Percentiles rank a stretch among this genome's conserved stretches.
phyloP scores from a whole-genome alignment of 2,888 invertebrate species.

The Meta bourneti region DNA sequence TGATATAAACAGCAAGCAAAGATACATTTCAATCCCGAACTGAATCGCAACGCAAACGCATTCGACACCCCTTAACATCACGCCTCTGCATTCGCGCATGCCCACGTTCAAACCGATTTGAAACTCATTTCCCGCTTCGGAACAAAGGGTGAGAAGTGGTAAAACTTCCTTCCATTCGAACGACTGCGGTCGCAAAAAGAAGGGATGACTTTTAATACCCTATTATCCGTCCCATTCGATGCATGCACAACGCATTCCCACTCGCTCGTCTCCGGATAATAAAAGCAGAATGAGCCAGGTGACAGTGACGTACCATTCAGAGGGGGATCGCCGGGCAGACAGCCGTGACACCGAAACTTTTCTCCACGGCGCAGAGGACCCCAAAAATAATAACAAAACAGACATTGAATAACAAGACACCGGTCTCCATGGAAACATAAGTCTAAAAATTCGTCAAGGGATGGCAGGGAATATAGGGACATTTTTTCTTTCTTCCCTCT shows the following conservation, averaged over 20 bases:
- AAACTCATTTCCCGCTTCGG: neutral
- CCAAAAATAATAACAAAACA: slow-evolving; percentile 31
- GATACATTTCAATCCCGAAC: too few species aligned
- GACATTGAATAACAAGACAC: slow-evolving; percentile 62
- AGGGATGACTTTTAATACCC: slow-evolving; percentile 64
- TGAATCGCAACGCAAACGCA: too few species aligned
- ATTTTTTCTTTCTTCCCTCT: neutral
- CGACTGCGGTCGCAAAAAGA: slow-evolving; percentile 29
- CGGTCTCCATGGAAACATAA: slow-evolving; percentile 54
- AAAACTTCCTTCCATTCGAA: neutral
- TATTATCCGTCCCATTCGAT: slow-evolving; percentile 45
- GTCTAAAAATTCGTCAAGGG: slow-evolving; percentile 67
- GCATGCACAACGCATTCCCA: slow-evolving; percentile 51
- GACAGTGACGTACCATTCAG: slow-evolving; percentile 52
- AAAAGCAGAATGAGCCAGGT: slow-evolving; percentile 54
- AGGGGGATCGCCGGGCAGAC: neutral
- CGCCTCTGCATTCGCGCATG: too few species aligned
- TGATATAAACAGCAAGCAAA: too few species aligned
- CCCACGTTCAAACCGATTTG: neutral
- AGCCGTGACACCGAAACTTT: slow-evolving; percentile 41
- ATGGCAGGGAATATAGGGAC: slow-evolving; percentile 14
- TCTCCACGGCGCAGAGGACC: neutral
- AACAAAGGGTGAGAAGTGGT: neutral
- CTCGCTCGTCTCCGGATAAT: slow-evolving; percentile 42
- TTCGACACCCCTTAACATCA: too few species aligned